phyloP scores from a whole-genome alignment of 2,797 vertebrate genomes.

The Hippocampus kuda region DNA sequence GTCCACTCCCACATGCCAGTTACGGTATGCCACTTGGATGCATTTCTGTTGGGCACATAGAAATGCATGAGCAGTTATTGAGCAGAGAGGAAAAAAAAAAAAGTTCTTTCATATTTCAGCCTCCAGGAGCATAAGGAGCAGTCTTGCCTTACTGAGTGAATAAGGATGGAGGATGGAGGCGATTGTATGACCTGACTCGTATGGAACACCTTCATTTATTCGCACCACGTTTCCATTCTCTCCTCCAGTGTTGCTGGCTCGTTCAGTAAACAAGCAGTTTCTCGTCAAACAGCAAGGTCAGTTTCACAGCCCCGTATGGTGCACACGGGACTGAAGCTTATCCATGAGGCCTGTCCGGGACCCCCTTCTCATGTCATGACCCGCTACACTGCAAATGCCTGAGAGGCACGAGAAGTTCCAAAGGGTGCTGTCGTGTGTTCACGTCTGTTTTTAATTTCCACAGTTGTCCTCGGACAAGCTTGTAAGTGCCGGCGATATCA shows the following conservation, averaged over 20 bases:
- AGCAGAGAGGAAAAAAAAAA: constrained; percentile 36
- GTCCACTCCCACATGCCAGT: constrained; percentile 34
- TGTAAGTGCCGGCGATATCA: constrained; percentile 23
- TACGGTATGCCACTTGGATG: constrained; percentile 40
- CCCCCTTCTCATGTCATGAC: constrained; percentile 47
- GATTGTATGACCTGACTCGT: constrained; percentile 26
- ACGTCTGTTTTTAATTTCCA: constrained; percentile 19
- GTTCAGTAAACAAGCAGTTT: constrained; percentile 53
- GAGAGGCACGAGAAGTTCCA: constrained; percentile 52
- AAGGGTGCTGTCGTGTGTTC: constrained; percentile 36
- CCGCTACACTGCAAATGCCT: constrained; percentile 48
- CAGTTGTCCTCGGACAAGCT: constrained; percentile 21
- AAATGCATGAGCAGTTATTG: constrained; percentile 23
- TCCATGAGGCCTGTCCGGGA: constrained; percentile 34
- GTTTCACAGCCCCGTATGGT: constrained; percentile 30
- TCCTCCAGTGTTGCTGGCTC: constrained; percentile 36
- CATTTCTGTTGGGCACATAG: constrained; percentile 45
- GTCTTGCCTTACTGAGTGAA: constrained; percentile 33
- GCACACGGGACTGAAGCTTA: constrained; percentile 38
- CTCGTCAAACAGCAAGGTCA: constrained; percentile 43
- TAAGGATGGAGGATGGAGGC: constrained; percentile 39
- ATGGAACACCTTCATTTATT: constrained; percentile 32
- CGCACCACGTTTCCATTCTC: constrained; percentile 28
- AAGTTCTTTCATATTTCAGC: constrained; percentile 55
- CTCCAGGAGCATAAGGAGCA: constrained; percentile 44